phyloP scores from a whole-genome alignment of 1,140 invertebrate species.

The Bombus balteatus region DNA sequence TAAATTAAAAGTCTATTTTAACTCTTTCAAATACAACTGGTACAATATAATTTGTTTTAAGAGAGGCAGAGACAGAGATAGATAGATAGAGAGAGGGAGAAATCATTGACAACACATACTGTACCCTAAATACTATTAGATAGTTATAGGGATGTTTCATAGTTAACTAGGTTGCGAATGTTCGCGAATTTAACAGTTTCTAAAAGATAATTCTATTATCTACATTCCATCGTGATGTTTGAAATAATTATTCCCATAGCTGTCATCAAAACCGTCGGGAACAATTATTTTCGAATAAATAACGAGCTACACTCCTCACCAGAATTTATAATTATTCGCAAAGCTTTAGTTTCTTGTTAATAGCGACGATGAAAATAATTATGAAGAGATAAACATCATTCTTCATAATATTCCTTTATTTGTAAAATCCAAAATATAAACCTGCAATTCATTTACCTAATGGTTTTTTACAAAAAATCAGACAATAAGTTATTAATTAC shows the following conservation, averaged over 20 bases:
- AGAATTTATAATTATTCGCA: background rate
- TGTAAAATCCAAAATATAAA: background rate
- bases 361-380: background rate
- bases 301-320: background rate
- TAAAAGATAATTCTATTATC: background rate
- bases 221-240: background rate
- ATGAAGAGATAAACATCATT: background rate
- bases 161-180: no score
- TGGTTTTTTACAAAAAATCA: background rate
- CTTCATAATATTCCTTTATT: background rate
- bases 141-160: no score
- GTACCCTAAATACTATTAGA: no score
- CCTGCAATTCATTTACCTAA: background rate
- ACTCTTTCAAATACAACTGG: no score
- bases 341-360: background rate
- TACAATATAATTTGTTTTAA: no score
- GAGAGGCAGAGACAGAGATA: no score
- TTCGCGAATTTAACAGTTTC: background rate
- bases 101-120: no score
- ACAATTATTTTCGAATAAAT: background rate
- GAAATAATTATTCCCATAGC: background rate
- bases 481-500: no score
- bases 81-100: no score
- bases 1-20: no score
- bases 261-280: background rate